Evolutionary conservation across 2,888 invertebrate genomes (phyloP), one percentile per base, ranked within the genome.

Genomic region (Thymelicus acteon): DNA sequence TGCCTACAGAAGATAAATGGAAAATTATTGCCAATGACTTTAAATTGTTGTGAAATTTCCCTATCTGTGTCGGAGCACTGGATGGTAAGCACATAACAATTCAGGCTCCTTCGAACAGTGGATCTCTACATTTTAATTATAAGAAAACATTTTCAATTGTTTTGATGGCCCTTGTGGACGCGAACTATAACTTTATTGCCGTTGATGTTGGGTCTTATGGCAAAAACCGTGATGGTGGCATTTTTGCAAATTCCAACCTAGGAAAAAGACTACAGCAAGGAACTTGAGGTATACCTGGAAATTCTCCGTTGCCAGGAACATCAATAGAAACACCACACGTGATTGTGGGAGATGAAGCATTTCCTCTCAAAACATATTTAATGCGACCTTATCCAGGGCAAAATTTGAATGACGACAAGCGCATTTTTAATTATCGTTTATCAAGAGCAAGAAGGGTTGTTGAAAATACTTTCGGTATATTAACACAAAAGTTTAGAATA

Each of bases 151-250:
- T 47, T 47, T 47, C 47, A 47, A 47, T 47, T 47, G 47, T 47
- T 47, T 47, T 47, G 47, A 47, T 47, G 47, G 47, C 47, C 12
- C 47, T 47, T 47, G 47, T 47, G 7, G 76, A 77, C 54, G 76
- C 75, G 12, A 52, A 75, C 66, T 75, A 77, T 69, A 71, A 66
- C 72, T 76, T 78, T 72, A 74, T 75, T 67, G 70, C 69, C 63
- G 57, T 77, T 4, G 77, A 74, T 60, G 61, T 74, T 0, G 71
- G 71, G 1, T 72, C 74, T 12, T 76, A 75, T 75, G 77, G 77
- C 24, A 66, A 75, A 60, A 75, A 77, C 64, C 74, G 75, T 73
- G 76, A 77, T 70, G 74, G 76, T 72, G 75, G 75, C 44, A 75
- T 77, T 69, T 74, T 72, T 49, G 44, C 40, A 60, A 69, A 71